Evolutionary conservation across 2,888 invertebrate genomes (phyloP).

Genomic region (Exephanes ischioxanthus): DNA sequence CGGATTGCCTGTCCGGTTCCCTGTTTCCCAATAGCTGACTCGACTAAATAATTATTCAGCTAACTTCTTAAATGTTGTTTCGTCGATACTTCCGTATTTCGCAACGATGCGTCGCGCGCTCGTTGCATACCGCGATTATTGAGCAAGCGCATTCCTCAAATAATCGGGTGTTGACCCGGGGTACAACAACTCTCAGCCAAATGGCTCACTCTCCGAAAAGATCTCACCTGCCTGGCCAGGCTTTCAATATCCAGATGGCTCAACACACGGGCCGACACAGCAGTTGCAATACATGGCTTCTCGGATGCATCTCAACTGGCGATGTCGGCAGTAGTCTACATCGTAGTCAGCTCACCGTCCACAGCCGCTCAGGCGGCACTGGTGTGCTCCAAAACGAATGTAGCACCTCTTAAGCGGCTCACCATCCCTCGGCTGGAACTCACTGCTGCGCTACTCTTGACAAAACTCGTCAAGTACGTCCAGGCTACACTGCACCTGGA

Average conservation of each 20-base stretch:
- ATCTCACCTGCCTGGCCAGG: conserved; percentile 11
- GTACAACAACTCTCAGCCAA: background rate
- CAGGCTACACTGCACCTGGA: conserved; percentile 10
- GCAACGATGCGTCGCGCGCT: too few relatives aligned
- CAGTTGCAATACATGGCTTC: conserved; percentile 58
- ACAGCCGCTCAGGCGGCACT: background rate
- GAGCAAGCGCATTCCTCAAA: too few relatives aligned
- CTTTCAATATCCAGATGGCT: conserved; percentile 50
- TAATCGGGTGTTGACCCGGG: too few relatives aligned
- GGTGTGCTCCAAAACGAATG: conserved; percentile 40
- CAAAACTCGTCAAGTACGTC: background rate
- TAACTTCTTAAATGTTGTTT: too few relatives aligned
- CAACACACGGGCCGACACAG: background rate
- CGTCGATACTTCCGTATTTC: too few relatives aligned
- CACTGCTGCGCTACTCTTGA: background rate
- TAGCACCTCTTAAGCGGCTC: conserved; percentile 28
- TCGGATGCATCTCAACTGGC: conserved; percentile 58
- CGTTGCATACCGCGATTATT: too few relatives aligned
- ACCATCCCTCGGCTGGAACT: background rate
- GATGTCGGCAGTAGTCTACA: conserved; percentile 47
- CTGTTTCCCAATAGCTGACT: too few relatives aligned
- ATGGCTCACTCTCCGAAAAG: conserved; percentile 34
- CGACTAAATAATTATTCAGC: too few relatives aligned
- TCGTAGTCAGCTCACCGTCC: conserved; percentile 37
- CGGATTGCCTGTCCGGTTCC: too few relatives aligned